Evolutionary conservation across 2,888 invertebrate species (phyloP).

Genomic region (Tenthredo notha): DNA sequence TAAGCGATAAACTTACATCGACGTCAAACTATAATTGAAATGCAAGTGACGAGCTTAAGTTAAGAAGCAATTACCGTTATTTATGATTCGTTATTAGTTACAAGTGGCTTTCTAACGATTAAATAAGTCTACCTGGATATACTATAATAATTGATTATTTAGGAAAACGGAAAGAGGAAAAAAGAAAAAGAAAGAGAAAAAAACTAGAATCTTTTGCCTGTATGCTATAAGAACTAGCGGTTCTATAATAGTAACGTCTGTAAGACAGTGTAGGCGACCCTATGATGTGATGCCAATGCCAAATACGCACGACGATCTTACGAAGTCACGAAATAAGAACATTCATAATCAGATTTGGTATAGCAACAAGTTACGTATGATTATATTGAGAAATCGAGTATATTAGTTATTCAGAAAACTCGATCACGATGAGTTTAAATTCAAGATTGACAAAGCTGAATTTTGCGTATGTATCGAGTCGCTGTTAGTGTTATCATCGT

Average conservation of each 20-base stretch:
- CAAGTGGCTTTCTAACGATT: neutral
- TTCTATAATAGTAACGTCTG: slow-evolving; percentile 38
- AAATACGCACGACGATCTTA: slow-evolving; percentile 34
- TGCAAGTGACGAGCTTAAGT: neutral
- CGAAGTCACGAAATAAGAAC: neutral
- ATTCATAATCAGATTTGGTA: neutral
- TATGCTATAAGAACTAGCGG: neutral
- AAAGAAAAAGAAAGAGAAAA: neutral
- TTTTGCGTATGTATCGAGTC: neutral
- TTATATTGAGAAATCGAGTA: neutral
- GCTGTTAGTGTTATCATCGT: neutral
- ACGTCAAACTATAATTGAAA: neutral
- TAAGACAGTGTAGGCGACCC: slow-evolving; percentile 42
- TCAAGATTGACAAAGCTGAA: too few species aligned
- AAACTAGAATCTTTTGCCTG: neutral
- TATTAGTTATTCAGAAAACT: neutral
- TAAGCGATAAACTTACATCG: neutral
- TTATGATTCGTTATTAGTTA: neutral
- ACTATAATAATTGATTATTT: neutral
- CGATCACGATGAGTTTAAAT: neutral
- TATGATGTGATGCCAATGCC: slow-evolving; percentile 22
- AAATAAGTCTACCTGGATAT: neutral
- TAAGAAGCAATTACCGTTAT: neutral
- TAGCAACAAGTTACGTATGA: slow-evolving; percentile 1
- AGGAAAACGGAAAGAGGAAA: neutral